These are phyloP conservation scores for Urechis unicinctus DNA, from an alignment of 2,888 invertebrate species.

Conservation along the genomic window DNA sequence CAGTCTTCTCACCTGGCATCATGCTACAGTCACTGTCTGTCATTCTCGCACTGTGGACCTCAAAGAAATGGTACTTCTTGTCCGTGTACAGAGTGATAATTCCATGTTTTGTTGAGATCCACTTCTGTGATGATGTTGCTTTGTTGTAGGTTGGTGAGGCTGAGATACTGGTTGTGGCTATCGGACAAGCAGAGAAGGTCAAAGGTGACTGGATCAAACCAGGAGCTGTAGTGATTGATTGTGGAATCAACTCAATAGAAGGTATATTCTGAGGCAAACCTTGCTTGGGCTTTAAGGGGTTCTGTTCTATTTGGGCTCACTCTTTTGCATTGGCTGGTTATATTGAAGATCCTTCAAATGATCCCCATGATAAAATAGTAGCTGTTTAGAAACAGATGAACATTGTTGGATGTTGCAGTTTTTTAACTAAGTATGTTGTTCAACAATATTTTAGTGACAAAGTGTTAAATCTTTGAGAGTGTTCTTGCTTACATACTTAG, in stretches of 20 bases:
- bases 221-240: slow-evolving; percentile 96
- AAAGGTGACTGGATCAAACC: slow-evolving; percentile 95
- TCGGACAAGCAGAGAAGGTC: slow-evolving; percentile 83
- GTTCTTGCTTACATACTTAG: background rate
- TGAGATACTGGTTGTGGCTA: slow-evolving; percentile 94
- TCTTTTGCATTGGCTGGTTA: too few species aligned
- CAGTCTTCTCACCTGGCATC: slow-evolving; percentile 89
- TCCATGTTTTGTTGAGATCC: too few species aligned
- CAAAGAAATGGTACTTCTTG: slow-evolving; percentile 28
- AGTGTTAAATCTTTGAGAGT: background rate
- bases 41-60: slow-evolving; percentile 89
- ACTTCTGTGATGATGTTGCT: background rate
- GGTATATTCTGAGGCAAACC: too few species aligned
- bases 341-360: too few species aligned
- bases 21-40: slow-evolving; percentile 95
- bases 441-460: background rate
- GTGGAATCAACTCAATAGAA: slow-evolving; percentile 88
- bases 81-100: too few species aligned
- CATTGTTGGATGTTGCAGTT: too few species aligned
- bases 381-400: too few species aligned
- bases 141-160: slow-evolving; percentile 56
- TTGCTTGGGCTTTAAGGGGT: too few species aligned
- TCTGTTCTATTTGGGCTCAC: too few species aligned
- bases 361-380: too few species aligned
- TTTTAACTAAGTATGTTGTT: too few species aligned